Percentiles rank a stretch among this genome's conserved stretches.
phyloP scores from a whole-genome alignment of 2,113 vertebrate species.

The Ptyas mucosa region DNA sequence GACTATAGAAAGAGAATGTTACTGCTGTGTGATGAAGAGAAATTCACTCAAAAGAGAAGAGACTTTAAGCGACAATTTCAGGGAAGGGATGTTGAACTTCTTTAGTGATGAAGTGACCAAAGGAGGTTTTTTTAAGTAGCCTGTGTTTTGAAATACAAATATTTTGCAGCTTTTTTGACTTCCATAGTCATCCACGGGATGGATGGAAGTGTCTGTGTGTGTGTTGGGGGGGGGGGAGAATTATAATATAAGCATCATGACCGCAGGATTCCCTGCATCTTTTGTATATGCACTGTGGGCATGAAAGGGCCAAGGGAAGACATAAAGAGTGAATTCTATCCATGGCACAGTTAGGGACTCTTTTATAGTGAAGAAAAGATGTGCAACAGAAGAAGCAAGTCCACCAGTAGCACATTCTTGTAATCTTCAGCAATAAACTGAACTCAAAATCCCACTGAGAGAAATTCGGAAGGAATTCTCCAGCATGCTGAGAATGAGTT shows the following conservation, averaged over 20 bases:
- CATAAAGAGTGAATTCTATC: not conserved
- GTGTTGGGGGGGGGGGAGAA: rapidly evolving
- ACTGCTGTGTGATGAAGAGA: not conserved
- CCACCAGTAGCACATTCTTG: not conserved
- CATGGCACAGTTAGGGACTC: not conserved
- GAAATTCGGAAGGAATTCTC: not conserved
- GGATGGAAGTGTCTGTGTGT: not conserved
- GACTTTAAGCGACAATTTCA: not conserved
- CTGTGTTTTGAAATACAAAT: not conserved
- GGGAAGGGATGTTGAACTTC: not conserved
- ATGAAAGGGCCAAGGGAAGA: not conserved
- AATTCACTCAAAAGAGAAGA: not conserved
- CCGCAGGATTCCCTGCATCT: not conserved
- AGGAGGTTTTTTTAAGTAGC: not conserved
- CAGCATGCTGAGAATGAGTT: not conserved
- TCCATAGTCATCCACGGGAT: not conserved
- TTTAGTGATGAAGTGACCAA: not conserved
- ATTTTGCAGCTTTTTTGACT: not conserved
- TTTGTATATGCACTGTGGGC: not conserved
- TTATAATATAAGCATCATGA: not conserved
- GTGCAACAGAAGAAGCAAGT: not conserved
- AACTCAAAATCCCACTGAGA: not conserved
- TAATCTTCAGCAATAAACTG: not conserved
- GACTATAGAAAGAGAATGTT: not conserved
- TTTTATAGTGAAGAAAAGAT: not conserved